Conservation (phyloP, 2,888 invertebrate genomes). For the Archaeoteleia sp. region DNA sequence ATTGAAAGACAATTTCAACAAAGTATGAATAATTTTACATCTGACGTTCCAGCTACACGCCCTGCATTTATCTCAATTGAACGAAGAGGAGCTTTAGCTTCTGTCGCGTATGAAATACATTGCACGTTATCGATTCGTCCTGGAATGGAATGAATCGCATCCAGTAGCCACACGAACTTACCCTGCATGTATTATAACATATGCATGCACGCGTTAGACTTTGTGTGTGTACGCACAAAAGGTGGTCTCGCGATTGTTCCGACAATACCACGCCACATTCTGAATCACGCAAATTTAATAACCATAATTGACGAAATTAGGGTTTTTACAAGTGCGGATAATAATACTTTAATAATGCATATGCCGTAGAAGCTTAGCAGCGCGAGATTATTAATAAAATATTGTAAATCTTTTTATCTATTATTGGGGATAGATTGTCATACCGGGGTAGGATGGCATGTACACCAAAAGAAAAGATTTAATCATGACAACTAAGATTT, state of each 20-base stretch:
- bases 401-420: no score
- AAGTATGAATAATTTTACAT: slow-evolving; percentile 26
- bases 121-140: slow-evolving; percentile 45
- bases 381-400: no score
- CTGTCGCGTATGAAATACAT: slow-evolving; percentile 49
- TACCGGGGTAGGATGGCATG: no score
- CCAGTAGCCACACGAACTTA: slow-evolving; percentile 36
- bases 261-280: slow-evolving; percentile 14
- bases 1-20: no score
- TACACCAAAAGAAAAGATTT: no score
- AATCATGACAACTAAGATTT: no score
- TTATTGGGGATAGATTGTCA: no score
- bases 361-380: no score
- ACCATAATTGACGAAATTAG: slow-evolving; percentile 26
- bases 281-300: slow-evolving; percentile 35
- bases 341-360: slow-evolving; percentile 14
- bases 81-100: slow-evolving; percentile 40
- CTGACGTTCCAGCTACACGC: slow-evolving; percentile 30
- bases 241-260: slow-evolving; percentile 22
- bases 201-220: slow-evolving; percentile 30
- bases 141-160: slow-evolving; percentile 38
- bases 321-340: slow-evolving; percentile 23
- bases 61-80: slow-evolving; percentile 50
- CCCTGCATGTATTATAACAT: slow-evolving; percentile 27
- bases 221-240: slow-evolving; percentile 16